These are phyloP conservation scores for Elymnias hypermnestra DNA, from an alignment of 1,140 invertebrate genomes.

Conservation along the genomic window DNA sequence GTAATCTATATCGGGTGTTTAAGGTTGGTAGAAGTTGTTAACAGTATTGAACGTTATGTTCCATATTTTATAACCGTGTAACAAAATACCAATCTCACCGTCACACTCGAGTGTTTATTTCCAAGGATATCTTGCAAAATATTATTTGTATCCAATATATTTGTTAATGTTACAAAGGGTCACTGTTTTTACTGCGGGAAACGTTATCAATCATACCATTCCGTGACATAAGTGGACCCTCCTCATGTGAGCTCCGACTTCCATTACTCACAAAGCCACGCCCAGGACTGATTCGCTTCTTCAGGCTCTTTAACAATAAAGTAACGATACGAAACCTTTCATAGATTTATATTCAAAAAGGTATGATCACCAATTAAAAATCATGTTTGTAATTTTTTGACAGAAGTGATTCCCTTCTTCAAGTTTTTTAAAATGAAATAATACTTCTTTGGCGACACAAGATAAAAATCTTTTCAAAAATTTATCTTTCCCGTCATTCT, in stretches of 20 bases:
- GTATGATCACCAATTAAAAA: no score
- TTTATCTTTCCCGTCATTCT: no score
- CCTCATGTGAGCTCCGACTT: constrained; percentile 61
- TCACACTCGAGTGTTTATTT: constrained; percentile 3
- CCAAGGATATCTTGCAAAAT: constrained; percentile 9
- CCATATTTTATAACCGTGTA: not conserved
- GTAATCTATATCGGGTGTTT: no score
- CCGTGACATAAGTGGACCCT: constrained; percentile 69
- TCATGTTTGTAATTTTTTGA: no score
- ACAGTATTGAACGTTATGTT: constrained; percentile 1
- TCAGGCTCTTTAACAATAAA: constrained; percentile 38
- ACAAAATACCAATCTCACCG: constrained; percentile 1
- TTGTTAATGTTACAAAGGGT: constrained; percentile 37
- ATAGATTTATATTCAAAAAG: constrained; percentile 10
- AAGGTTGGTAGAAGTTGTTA: no score
- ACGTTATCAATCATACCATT: constrained; percentile 70
- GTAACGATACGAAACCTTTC: constrained; percentile 21
- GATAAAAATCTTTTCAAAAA: no score
- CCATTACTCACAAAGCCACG: constrained; percentile 66
- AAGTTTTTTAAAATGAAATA: no score
- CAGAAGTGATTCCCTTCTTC: no score
- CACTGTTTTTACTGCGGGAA: constrained; percentile 56
- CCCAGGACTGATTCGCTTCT: constrained; percentile 54
- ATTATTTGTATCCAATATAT: constrained; percentile 24
- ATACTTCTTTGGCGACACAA: no score